Percentiles rank a stretch among this genome's conserved stretches.
phyloP scores from a whole-genome alignment of 2,888 invertebrate species.

The Hydrotaea cyrtoneurina region DNA sequence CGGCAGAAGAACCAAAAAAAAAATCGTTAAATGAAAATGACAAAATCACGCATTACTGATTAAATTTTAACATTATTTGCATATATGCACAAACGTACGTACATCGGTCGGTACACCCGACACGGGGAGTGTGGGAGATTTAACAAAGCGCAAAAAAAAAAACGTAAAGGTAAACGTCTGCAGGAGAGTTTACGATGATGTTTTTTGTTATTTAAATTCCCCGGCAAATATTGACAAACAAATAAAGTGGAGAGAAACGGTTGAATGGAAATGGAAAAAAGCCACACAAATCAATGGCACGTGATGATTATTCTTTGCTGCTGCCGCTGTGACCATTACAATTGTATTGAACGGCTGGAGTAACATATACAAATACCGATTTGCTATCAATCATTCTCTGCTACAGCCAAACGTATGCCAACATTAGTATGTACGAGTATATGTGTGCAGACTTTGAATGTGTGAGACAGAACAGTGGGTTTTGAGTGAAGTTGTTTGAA shows the following conservation, averaged over 20 bases:
- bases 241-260: constrained; percentile 24
- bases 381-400: constrained; percentile 17
- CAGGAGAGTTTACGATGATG: background rate
- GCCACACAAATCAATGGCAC: constrained; percentile 63
- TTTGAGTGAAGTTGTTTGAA: too few species aligned
- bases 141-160: constrained; percentile 12
- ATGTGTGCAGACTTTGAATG: too few species aligned
- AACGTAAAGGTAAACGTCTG: constrained; percentile 22
- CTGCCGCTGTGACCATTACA: background rate
- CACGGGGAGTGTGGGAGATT: too few species aligned
- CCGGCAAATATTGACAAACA: constrained; percentile 58
- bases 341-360: background rate
- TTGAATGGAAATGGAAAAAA: constrained; percentile 4
- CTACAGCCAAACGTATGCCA: background rate
- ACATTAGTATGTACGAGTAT: too few species aligned
- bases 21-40: constrained; percentile 44
- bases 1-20: background rate
- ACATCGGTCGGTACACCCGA: background rate
- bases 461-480: too few species aligned
- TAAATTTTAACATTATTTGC: constrained; percentile 67
- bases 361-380: background rate
- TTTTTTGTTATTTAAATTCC: constrained; percentile 26
- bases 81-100: constrained; percentile 13
- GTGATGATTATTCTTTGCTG: constrained; percentile 39
- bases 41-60: constrained; percentile 66